Evolutionary conservation across 2,888 invertebrate species (phyloP), one percentile per base, ranked within the genome.

Genomic region (Polyommatus icarus): DNA sequence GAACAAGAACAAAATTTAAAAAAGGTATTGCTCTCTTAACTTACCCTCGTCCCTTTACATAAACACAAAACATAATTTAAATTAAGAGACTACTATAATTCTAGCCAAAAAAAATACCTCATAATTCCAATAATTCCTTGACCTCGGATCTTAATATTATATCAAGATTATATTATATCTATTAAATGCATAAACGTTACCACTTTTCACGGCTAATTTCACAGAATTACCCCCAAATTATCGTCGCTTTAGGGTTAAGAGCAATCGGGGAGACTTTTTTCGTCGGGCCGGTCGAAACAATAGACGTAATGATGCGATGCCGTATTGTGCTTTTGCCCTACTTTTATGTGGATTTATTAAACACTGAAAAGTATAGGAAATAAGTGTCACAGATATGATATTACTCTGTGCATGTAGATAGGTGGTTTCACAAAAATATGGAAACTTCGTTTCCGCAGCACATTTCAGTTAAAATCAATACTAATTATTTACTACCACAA

Each of bases 181-280:
- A 57, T 57, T 6, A 59, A 20, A 4, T 29, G 67, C 29, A 15
- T 32, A 67, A 29, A 32, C 1, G 61, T 24, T 32, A 32, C 15
- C 67, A 67, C 67, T 67, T 67, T 67, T 67, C 5, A 15, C 29
- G 32, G 72, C 61, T 76, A 76, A 78, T 78, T 78, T 78, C 54
- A 78, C 67, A 54, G 67, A 78, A 78, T 78, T 71, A 67, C 50
- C 54, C 61, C 59, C 10, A 50, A 71, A 78, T 67, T 67, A 29
- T 67, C 67, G 67, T 67, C 67, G 29, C 29, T 67, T 67, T 67
- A 67, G 29, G 67, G 67, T 67, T 67, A 32, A 67, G 67, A 67
- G 12, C 29, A 15, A 15, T 24, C 67, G 15, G 6, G 6, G 32
- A 29, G 29, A 6, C 29, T 18, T 32, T 67, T 67, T 67, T 67